Evolutionary conservation across 2,888 invertebrate species (phyloP).

Genomic region (Drosophila algonquin): DNA sequence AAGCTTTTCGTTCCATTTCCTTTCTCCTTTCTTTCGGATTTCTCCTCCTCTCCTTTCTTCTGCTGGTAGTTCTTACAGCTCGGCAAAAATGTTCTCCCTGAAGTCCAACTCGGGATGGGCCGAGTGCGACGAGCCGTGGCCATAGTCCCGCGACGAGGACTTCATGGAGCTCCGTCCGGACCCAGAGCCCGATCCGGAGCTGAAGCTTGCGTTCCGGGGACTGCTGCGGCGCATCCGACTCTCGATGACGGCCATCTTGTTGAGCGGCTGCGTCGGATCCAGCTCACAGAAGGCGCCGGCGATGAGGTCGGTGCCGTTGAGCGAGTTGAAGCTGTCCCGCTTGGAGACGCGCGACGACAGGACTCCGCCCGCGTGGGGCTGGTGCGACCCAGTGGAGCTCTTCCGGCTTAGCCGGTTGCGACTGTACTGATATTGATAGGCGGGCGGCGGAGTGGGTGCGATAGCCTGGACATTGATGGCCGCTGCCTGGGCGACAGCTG

Average conservation of each 20-base stretch:
- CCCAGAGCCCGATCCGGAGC: slow-evolving; percentile 73
- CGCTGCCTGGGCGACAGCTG: slow-evolving; percentile 22
- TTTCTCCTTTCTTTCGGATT: slow-evolving; percentile 2
- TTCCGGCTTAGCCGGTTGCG: slow-evolving; percentile 80
- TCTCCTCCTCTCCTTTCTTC: neutral
- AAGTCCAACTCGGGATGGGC: slow-evolving; percentile 83
- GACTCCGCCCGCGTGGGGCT: slow-evolving; percentile 49
- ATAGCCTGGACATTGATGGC: slow-evolving; percentile 22
- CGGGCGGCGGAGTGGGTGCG: slow-evolving; percentile 51
- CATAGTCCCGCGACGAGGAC: slow-evolving; percentile 79
- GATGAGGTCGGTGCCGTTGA: slow-evolving; percentile 81
- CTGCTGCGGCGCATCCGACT: slow-evolving; percentile 81
- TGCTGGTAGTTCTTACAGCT: slow-evolving; percentile 70
- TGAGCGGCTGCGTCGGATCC: slow-evolving; percentile 82
- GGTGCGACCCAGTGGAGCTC: slow-evolving; percentile 70
- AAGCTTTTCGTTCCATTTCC: slow-evolving; percentile 44
- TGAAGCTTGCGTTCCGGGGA: slow-evolving; percentile 78
- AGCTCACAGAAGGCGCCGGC: slow-evolving; percentile 82
- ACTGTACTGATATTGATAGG: slow-evolving; percentile 82
- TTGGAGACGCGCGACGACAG: slow-evolving; percentile 68
- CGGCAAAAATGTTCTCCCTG: slow-evolving; percentile 83
- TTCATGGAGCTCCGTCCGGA: slow-evolving; percentile 81
- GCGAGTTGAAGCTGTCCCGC: slow-evolving; percentile 82
- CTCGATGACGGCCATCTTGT: slow-evolving; percentile 83
- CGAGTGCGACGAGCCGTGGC: slow-evolving; percentile 79